Conservation (phyloP, 2,888 invertebrate genomes). For the Nephrotoma appendiculata region DNA sequence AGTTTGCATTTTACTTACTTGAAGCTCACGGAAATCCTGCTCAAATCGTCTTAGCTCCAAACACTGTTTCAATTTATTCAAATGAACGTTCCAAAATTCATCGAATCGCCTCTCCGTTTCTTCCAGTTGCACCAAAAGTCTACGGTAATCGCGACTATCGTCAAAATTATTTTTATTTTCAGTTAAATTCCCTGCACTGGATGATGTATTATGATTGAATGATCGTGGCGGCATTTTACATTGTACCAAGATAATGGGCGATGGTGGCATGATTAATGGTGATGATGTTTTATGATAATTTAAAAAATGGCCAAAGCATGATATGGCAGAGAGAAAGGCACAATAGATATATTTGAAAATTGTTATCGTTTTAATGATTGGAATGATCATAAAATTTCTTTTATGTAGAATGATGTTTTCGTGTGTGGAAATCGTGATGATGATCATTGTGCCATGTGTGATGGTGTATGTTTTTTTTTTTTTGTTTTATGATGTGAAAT, state of each 20-base stretch:
- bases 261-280: background rate
- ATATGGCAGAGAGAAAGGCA: background rate
- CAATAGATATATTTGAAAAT: background rate
- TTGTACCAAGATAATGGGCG: background rate
- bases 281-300: background rate
- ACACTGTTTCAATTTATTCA: constrained; percentile 77
- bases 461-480: background rate
- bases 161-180: constrained; percentile 26
- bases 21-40: constrained; percentile 84
- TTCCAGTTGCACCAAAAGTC: constrained; percentile 81
- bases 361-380: background rate
- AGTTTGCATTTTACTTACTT: constrained; percentile 35
- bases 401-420: background rate
- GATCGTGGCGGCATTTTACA: background rate
- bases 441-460: background rate
- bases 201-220: constrained; percentile 17
- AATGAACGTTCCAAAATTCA: constrained; percentile 88
- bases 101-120: constrained; percentile 91
- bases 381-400: background rate
- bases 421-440: background rate
- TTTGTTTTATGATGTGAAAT: background rate
- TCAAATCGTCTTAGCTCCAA: constrained; percentile 85
- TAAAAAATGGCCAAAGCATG: background rate
- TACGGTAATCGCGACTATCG: constrained; percentile 38
- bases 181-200: constrained; percentile 32